These are phyloP conservation scores for Maccullochella peelii DNA, from an alignment of 2,113 vertebrate species.

Conservation along the genomic window DNA sequence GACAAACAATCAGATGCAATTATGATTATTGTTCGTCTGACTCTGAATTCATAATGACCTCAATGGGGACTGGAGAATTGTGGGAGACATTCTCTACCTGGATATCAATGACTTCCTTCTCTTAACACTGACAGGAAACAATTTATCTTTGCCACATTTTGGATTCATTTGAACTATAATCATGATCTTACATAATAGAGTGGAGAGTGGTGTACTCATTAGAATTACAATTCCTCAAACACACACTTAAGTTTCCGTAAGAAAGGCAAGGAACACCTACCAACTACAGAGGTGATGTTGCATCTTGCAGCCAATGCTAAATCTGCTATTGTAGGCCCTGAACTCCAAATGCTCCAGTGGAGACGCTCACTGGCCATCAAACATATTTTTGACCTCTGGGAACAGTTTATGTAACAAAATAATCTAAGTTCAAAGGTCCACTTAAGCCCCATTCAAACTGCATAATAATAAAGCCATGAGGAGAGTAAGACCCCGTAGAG, in stretches of 20 bases:
- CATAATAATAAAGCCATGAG: background rate
- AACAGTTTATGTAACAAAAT: background rate
- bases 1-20: constrained; percentile 68
- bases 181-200: background rate
- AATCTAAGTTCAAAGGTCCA: background rate
- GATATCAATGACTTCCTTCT: constrained; percentile 50
- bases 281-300: background rate
- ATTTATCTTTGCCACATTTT: background rate
- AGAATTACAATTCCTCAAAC: background rate
- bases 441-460: background rate
- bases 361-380: background rate
- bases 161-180: background rate
- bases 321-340: background rate
- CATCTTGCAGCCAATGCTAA: background rate
- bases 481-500: background rate
- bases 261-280: background rate
- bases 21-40: constrained; percentile 62
- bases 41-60: constrained; percentile 57
- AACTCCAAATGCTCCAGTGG: background rate
- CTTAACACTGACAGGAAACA: constrained; percentile 15
- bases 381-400: background rate
- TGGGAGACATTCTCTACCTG: constrained; percentile 1
- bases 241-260: background rate
- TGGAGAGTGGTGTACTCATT: background rate
- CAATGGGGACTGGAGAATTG: constrained; percentile 14